Evolutionary conservation across 2,888 invertebrate genomes (phyloP).

Genomic region (Elmis aenea): DNA sequence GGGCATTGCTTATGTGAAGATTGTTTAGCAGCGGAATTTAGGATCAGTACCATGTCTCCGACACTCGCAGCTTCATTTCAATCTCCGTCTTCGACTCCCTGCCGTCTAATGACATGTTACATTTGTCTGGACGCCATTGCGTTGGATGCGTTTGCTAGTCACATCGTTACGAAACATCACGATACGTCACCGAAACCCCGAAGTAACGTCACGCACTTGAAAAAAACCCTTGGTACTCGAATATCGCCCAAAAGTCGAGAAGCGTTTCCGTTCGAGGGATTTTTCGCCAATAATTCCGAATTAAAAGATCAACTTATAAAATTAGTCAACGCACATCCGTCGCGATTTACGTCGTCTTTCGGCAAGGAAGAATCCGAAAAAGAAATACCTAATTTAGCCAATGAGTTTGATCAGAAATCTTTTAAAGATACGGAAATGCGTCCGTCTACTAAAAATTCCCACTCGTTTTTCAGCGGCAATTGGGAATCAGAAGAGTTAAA

Average conservation of each 20-base stretch:
- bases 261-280: constrained; percentile 11
- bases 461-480: too few relatives aligned
- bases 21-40: constrained; percentile 38
- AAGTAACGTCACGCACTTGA: neutral
- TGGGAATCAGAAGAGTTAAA: constrained; percentile 13
- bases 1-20: constrained; percentile 43
- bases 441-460: too few relatives aligned
- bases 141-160: constrained; percentile 19
- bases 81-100: constrained; percentile 12
- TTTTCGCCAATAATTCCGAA: constrained; percentile 13
- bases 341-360: too few relatives aligned
- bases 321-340: constrained; percentile 9
- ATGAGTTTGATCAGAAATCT: too few relatives aligned
- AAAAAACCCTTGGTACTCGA: too few relatives aligned
- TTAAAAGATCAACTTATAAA: constrained; percentile 15
- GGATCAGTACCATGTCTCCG: constrained; percentile 21
- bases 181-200: constrained; percentile 13
- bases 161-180: constrained; percentile 22
- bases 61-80: constrained; percentile 16
- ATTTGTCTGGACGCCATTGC: constrained; percentile 23
- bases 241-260: constrained; percentile 9
- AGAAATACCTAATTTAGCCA: too few relatives aligned
- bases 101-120: constrained; percentile 23
- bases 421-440: too few relatives aligned
- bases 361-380: too few relatives aligned